Base-by-base conservation (phyloP, 2,797 vertebrate species). In the Manis crassicaudata region DNA sequence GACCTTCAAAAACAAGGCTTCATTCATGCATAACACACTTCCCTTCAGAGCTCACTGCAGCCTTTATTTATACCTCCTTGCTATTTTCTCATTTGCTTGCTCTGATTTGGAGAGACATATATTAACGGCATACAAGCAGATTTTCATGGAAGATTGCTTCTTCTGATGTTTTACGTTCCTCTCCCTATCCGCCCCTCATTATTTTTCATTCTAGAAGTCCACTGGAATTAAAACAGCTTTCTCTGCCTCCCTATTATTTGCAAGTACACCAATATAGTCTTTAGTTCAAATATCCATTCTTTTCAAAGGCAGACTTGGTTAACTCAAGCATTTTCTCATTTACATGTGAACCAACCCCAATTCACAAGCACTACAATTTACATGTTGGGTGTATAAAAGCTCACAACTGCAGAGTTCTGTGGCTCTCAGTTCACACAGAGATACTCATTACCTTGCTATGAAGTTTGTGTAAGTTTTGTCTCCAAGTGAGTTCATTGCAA, bases 141-240 rank as follows among this genome's bases (percentile, higher is more conserved):
- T 95, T 97, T 96, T 96, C 96, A 97, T 83, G 60, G 88, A 96
- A 94, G 95, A 96, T 86, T 96, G 95, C 91, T 18, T 94, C 96
- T 94, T 96, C 88, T 95, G 96, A 97, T 96, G 96, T 88, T 83
- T 79, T 68, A 32, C 12, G 77, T 54, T 56, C 35, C 35, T 80
- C 62, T 72, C 81, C 52, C 68, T 81, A 81, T 20, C 84, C 1
- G 0, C 29, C 63, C 86, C 93, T 97, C 94, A 89, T 96, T 97
- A 97, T 89, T 96, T 94, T 96, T 83, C 72, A 76, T 95, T 96
- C 93, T 68, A 63, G 65, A 88, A 84, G 67, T 75, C 75, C 50
- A 84, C 77, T 93, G 86, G 83, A 94, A 96, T 95, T 80, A 89
- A 63, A 95, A 86, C 83, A 56, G 67, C 86, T 72, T 58, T 54